phyloP scores from a whole-genome alignment of 2,888 invertebrate species.

The Sphinx pinastri region DNA sequence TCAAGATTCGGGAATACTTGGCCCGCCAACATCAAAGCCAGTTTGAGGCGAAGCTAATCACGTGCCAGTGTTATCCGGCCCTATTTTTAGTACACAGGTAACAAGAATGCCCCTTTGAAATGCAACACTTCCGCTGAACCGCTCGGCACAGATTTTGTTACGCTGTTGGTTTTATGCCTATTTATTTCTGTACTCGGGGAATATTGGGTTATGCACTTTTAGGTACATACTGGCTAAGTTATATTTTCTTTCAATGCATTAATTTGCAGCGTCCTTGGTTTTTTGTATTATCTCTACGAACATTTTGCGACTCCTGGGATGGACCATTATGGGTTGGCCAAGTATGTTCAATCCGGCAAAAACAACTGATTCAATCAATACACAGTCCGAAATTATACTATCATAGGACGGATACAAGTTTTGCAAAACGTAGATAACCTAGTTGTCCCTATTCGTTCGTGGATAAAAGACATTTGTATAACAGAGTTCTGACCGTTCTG shows the following conservation, averaged over 20 bases:
- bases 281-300: no score
- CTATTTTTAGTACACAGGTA: conserved; percentile 80
- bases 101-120: conserved; percentile 82
- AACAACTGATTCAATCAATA: no score
- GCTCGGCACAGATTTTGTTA: conserved; percentile 44
- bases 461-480: no score
- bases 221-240: not conserved
- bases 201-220: no score
- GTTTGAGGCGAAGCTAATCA: conserved; percentile 62
- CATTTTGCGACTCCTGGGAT: no score
- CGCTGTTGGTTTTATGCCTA: conserved; percentile 23
- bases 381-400: no score
- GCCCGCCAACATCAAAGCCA: conserved; percentile 61
- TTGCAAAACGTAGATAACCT: no score
- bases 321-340: no score
- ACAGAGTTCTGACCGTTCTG: conserved; percentile 37
- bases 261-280: no score
- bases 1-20: conserved; percentile 47
- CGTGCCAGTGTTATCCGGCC: conserved; percentile 58
- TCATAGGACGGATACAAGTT: not conserved
- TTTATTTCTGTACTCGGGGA: not conserved
- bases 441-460: no score
- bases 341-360: no score
- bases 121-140: conserved; percentile 76
- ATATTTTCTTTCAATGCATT: no score